These are phyloP conservation scores for Epiblema foenella DNA, from an alignment of 2,888 invertebrate species.

Conservation along the genomic window DNA sequence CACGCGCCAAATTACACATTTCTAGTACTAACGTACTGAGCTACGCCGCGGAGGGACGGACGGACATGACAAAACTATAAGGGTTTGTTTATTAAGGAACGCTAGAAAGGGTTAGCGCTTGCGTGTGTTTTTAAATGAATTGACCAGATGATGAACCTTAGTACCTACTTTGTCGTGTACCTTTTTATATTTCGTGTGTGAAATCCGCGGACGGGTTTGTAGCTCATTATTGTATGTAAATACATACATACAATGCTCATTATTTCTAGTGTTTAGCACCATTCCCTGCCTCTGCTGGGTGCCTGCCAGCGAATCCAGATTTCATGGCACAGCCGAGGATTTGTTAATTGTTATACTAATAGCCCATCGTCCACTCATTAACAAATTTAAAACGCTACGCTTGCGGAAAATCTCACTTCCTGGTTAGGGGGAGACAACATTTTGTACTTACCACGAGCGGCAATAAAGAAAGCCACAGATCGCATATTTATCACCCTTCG, in stretches of 20 bases:
- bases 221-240: background rate
- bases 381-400: conserved; percentile 12
- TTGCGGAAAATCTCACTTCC: too few species aligned
- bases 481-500: too few species aligned
- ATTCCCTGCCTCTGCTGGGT: conserved; percentile 15
- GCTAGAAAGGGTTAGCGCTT: background rate
- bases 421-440: too few species aligned
- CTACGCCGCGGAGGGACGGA: too few species aligned
- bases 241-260: background rate
- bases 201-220: background rate
- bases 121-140: background rate
- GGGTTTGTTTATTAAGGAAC: too few species aligned
- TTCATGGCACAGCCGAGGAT: conserved; percentile 10
- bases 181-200: background rate
- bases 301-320: conserved; percentile 26
- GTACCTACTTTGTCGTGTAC: background rate
- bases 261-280: conserved; percentile 12
- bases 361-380: background rate
- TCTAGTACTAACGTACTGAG: too few species aligned
- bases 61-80: too few species aligned
- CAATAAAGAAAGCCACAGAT: too few species aligned
- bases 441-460: too few species aligned
- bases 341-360: background rate
- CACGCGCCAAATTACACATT: too few species aligned
- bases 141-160: background rate